Evolutionary conservation across 2,888 invertebrate genomes (phyloP), one percentile per base, ranked within the genome.

Genomic region (Tanytarsus gracilentus): DNA sequence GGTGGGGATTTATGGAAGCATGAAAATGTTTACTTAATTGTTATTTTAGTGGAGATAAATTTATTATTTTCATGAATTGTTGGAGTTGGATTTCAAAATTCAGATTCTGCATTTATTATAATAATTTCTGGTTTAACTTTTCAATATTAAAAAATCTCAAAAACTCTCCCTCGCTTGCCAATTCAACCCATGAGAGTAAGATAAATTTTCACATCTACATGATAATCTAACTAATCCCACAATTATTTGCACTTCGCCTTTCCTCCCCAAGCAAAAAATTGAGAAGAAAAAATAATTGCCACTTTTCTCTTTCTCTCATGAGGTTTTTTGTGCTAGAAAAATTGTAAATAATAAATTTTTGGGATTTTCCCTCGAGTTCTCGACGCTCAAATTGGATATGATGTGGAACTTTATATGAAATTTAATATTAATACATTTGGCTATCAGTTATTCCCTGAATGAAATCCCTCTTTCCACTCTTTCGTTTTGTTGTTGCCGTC

Each of bases 181-280:
- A n/a, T n/a, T n/a, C n/a, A n/a, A n/a, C n/a, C 16, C 36, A 16
- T 36, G 33, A 21, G 53, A 11, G 50, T 27, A 50, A 25, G 48
- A 23, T 26, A 50, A 23, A 25, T 21, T 14, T 53, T 44, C 11
- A n/a, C 16, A 36, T 36, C 14, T 49, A 8, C 49, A 56, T 36
- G 44, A 56, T 56, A 56, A 56, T 56, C 56, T 56, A 14, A 44
- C 56, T 56, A 56, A 56, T 56, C 56, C 56, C 56, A 40, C 56
- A 56, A 56, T 56, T 56, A 56, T 56, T 56, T 56, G 56, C 56
- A 40, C 56, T 56, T 56, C 36, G 40, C 56, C 44, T n/a, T 23
- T 51, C 18, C 39, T 53, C 9, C 11, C 7, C 9, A 21, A 21
- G 23, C 11, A 44, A 44, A 33, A 44, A 44, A n/a, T 26, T 11